A percentile compares a stretch with the other conserved stretches of the same genome.
These are phyloP conservation scores for Anastrepha obliqua DNA, from an alignment of 1,140 invertebrate species.

Conservation along the genomic window DNA sequence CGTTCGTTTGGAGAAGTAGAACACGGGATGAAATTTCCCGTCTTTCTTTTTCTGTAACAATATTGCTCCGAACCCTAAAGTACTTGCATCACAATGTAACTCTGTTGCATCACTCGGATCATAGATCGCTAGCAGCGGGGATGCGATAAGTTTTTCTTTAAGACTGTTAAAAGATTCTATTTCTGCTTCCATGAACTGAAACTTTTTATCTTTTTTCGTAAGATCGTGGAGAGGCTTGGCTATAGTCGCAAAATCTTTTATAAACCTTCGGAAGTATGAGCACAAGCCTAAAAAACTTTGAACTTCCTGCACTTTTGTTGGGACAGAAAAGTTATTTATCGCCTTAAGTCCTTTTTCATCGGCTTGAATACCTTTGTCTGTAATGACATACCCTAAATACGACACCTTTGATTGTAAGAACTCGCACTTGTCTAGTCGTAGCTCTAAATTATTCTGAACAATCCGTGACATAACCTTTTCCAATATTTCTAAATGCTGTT, in stretches of 20 bases:
- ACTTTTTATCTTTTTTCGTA: conserved; percentile 61
- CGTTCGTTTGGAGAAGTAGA: conserved; percentile 72
- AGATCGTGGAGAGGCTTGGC: too few species aligned
- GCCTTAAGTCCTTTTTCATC: conserved; percentile 60
- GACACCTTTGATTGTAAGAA: conserved; percentile 65
- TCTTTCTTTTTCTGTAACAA: conserved; percentile 61
- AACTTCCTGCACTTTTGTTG: conserved; percentile 58
- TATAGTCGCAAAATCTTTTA: conserved; percentile 62
- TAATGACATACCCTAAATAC: conserved; percentile 68
- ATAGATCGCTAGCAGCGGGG: conserved; percentile 64
- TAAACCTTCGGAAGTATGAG: conserved; percentile 61
- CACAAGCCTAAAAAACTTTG: conserved; percentile 61
- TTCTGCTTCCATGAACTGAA: conserved; percentile 59
- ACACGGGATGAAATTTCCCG: conserved; percentile 66
- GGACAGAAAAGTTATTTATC: conserved; percentile 60
- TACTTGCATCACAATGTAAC: conserved; percentile 63
- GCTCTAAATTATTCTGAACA: conserved; percentile 66
- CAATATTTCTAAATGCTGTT: conserved; percentile 57
- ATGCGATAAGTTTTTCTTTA: conserved; percentile 58
- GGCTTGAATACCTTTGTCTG: conserved; percentile 58
- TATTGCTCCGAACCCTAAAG: conserved; percentile 61
- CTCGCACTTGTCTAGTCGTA: conserved; percentile 72
- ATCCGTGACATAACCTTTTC: conserved; percentile 62
- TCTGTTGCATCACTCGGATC: conserved; percentile 59
- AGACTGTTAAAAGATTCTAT: conserved; percentile 62